These are phyloP conservation scores for Peromyscus leucopus DNA, from an alignment of 2,113 vertebrate species.

Conservation along the genomic window DNA sequence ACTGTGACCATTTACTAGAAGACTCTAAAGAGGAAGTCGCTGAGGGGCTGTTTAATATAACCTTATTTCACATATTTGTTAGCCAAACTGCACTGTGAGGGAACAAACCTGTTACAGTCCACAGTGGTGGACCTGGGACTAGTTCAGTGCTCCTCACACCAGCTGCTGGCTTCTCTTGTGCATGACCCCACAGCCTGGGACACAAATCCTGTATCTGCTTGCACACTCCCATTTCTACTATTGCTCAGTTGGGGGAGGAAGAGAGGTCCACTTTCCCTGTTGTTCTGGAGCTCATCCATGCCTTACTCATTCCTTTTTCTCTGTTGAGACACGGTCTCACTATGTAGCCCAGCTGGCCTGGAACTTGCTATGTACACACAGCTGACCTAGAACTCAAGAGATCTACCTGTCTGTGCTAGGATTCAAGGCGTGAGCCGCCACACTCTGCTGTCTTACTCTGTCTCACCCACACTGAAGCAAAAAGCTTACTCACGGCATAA, in stretches of 20 bases:
- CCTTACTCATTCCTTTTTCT: not conserved
- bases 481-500: not conserved
- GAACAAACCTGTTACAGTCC: not conserved
- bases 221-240: not conserved
- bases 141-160: not conserved
- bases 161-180: not conserved
- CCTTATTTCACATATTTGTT: not conserved
- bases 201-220: not conserved
- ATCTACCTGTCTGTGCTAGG: not conserved
- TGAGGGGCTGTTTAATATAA: not conserved
- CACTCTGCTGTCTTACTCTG: not conserved
- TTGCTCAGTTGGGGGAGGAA: not conserved
- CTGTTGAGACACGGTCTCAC: not conserved
- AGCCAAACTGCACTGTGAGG: not conserved
- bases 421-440: not conserved
- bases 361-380: not conserved
- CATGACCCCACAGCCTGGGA: not conserved
- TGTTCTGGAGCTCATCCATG: not conserved
- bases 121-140: not conserved
- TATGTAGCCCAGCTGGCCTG: not conserved
- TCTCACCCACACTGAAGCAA: not conserved
- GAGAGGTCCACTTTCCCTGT: not conserved
- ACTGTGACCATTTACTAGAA: not conserved
- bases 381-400: not conserved
- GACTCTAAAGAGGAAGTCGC: not conserved